Evolutionary conservation across 2,888 invertebrate species (phyloP).

Genomic region (Cephus pulcher): DNA sequence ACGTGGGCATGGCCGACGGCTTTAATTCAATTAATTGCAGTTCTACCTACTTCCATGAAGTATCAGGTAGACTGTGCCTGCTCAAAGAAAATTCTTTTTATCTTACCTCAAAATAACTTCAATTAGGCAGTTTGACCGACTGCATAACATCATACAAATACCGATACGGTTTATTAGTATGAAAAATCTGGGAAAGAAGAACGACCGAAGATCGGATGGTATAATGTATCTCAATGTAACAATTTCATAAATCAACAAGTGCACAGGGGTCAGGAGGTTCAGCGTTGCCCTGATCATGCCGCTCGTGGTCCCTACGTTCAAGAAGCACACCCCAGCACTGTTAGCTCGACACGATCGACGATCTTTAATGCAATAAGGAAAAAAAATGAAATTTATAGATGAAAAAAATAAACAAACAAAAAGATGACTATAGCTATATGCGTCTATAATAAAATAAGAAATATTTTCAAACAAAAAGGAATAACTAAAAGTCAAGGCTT

Average conservation of each 20-base stretch:
- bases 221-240: not conserved
- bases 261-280: not conserved
- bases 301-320: conserved; percentile 2
- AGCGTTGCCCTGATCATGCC: not conserved
- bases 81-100: too few relatives aligned
- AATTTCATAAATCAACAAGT: conserved; percentile 8
- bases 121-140: not conserved
- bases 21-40: conserved; percentile 34
- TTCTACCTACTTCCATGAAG: not conserved
- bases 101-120: too few relatives aligned
- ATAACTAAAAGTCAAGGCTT: not conserved
- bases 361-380: not conserved
- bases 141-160: not conserved
- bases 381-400: not conserved
- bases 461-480: not conserved
- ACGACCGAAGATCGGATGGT: not conserved
- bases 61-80: not conserved
- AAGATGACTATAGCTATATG: not conserved
- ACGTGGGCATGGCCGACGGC: conserved; percentile 33
- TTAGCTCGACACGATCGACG: conserved; percentile 56
- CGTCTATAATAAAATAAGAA: not conserved
- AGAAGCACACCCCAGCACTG: conserved; percentile 32
- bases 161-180: not conserved
- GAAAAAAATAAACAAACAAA: not conserved
- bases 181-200: not conserved